These are phyloP conservation scores for Drosophila suboccidentalis DNA, from an alignment of 2,888 invertebrate genomes.

Conservation along the genomic window DNA sequence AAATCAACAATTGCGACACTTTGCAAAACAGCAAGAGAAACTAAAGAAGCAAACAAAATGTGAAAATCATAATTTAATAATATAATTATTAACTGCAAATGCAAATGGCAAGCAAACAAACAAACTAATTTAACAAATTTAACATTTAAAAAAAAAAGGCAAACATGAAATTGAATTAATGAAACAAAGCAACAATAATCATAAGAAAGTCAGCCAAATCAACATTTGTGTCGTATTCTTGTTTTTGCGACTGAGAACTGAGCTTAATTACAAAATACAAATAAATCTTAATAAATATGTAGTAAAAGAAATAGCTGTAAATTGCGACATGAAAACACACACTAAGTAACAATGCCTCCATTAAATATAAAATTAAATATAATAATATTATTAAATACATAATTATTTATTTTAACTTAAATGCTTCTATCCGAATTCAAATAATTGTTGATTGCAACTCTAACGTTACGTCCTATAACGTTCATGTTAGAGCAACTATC, in stretches of 20 bases:
- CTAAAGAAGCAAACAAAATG: slow-evolving; percentile 13
- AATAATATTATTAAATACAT: slow-evolving; percentile 8
- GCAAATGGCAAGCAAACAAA: slow-evolving; percentile 8
- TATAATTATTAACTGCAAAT: slow-evolving; percentile 14
- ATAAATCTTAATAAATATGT: neutral
- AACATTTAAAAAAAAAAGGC: neutral
- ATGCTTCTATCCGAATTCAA: slow-evolving; percentile 14
- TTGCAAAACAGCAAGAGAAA: neutral
- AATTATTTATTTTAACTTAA: slow-evolving; percentile 11
- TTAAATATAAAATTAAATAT: slow-evolving; percentile 13
- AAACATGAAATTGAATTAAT: neutral
- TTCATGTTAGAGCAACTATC: neutral
- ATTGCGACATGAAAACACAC: slow-evolving; percentile 16
- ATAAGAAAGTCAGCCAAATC: slow-evolving; percentile 17
- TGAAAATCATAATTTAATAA: slow-evolving; percentile 21
- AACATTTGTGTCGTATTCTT: slow-evolving; percentile 23
- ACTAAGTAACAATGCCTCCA: slow-evolving; percentile 18
- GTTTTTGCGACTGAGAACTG: slow-evolving; percentile 52
- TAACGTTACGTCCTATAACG: neutral
- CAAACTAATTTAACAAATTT: slow-evolving; percentile 1
- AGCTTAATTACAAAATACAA: slow-evolving; percentile 43
- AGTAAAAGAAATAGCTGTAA: slow-evolving; percentile 16
- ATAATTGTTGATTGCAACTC: slow-evolving; percentile 32
- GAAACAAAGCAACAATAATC: neutral
- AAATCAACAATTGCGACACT: neutral